Conservation (phyloP, 2,113 vertebrate genomes). For the Rousettus leschenaultii region DNA sequence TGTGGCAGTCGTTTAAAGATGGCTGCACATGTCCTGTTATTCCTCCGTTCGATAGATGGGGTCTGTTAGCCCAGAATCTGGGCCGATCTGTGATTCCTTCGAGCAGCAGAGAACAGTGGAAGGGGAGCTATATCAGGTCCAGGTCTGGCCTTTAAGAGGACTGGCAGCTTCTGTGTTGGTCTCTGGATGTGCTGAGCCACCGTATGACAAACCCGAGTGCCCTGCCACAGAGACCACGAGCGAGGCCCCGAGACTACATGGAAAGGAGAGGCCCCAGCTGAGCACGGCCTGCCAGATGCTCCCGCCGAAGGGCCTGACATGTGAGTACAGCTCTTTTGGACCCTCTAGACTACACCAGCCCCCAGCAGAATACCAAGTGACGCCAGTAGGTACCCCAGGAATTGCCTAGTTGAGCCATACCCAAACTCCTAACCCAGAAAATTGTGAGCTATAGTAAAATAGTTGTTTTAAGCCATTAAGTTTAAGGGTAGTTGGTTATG, state of each 20-base stretch:
- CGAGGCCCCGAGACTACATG: neutral
- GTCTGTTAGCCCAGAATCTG: neutral
- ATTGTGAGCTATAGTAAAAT: neutral
- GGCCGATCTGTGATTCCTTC: neutral
- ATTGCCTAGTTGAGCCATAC: neutral
- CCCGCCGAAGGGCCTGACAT: neutral
- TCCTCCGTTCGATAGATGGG: neutral
- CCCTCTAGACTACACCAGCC: neutral
- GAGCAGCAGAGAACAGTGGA: neutral
- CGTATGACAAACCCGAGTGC: fast-evolving
- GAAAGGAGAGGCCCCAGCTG: neutral
- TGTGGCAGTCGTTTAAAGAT: neutral
- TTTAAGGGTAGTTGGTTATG: neutral
- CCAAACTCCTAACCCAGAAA: neutral
- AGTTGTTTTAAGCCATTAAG: neutral
- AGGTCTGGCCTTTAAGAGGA: neutral
- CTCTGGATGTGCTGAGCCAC: neutral
- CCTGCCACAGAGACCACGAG: neutral
- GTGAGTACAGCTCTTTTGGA: neutral
- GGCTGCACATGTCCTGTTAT: neutral
- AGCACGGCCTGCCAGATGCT: neutral
- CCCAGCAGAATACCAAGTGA: neutral
- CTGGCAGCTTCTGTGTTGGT: neutral
- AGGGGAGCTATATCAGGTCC: neutral
- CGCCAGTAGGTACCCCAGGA: neutral